phyloP scores from a whole-genome alignment of 2,888 invertebrate species.

The Oasisia sp. region DNA sequence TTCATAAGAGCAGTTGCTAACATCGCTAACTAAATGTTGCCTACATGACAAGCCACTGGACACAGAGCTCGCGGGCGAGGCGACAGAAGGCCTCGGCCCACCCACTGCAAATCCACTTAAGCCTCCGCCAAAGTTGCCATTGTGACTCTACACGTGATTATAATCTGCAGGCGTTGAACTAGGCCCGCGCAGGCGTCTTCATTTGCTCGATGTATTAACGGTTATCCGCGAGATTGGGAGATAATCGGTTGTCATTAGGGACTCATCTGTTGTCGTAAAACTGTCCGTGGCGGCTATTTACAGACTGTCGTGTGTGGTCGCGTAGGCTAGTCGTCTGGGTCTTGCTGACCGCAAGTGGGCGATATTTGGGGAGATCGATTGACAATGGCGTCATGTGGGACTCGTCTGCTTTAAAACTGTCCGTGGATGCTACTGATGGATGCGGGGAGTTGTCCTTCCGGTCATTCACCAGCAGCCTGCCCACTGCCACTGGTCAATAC shows the following conservation, averaged over 20 bases:
- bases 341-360: neutral
- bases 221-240: neutral
- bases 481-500: too few species aligned
- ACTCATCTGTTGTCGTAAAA: constrained; percentile 11
- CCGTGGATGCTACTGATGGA: too few species aligned
- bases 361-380: neutral
- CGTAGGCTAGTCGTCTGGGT: neutral
- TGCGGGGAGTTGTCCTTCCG: too few species aligned
- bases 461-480: too few species aligned
- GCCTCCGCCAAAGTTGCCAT: neutral
- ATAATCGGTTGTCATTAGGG: constrained; percentile 1
- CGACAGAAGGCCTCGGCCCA: neutral
- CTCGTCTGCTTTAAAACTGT: too few species aligned
- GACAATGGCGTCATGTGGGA: too few species aligned
- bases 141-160: constrained; percentile 1
- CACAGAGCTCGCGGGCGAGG: neutral
- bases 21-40: neutral
- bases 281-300: neutral
- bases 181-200: neutral
- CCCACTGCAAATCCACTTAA: neutral
- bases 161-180: neutral
- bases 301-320: neutral
- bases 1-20: neutral
- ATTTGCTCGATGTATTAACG: constrained; percentile 10
- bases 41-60: neutral